Evolutionary conservation across 2,888 invertebrate species (phyloP).

Genomic region (Caenorhabditis sp.): DNA sequence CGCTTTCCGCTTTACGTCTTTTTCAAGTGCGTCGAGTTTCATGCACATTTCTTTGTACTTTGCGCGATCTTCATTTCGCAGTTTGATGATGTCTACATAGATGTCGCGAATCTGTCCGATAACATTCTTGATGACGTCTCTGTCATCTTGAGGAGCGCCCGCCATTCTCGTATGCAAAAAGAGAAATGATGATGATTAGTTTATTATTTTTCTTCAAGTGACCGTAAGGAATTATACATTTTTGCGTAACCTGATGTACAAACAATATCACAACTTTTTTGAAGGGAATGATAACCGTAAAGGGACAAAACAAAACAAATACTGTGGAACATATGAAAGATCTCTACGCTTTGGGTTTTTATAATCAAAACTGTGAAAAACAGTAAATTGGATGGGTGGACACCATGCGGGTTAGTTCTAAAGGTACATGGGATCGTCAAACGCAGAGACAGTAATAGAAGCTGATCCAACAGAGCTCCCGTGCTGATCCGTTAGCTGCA

Average conservation of each 20-base stretch:
- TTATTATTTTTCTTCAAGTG: too few species aligned
- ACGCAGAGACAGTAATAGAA: conserved; percentile 53
- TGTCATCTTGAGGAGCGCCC: not conserved
- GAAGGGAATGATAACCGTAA: conserved; percentile 28
- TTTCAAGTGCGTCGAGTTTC: conserved; percentile 25
- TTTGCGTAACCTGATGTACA: conserved; percentile 34
- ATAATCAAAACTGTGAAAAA: not conserved
- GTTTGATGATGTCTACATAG: conserved; percentile 17
- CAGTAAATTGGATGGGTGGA: too few species aligned
- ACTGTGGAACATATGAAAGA: conserved; percentile 24
- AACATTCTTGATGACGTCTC: not conserved
- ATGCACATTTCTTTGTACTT: conserved; percentile 17
- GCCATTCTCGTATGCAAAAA: not conserved
- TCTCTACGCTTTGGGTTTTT: conserved; percentile 8
- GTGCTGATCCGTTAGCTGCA: conserved; percentile 39
- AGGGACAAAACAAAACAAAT: conserved; percentile 22
- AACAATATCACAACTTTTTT: conserved; percentile 4
- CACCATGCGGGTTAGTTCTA: conserved; percentile 10
- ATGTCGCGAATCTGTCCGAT: conserved; percentile 1
- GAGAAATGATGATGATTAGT: not conserved
- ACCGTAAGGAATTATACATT: not conserved
- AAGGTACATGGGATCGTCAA: conserved; percentile 66
- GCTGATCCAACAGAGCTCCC: conserved; percentile 40
- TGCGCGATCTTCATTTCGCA: conserved; percentile 26
- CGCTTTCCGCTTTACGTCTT: conserved; percentile 18